These are phyloP conservation scores for Enchytraeus crypticus DNA, from an alignment of 2,888 invertebrate species.

Conservation along the genomic window DNA sequence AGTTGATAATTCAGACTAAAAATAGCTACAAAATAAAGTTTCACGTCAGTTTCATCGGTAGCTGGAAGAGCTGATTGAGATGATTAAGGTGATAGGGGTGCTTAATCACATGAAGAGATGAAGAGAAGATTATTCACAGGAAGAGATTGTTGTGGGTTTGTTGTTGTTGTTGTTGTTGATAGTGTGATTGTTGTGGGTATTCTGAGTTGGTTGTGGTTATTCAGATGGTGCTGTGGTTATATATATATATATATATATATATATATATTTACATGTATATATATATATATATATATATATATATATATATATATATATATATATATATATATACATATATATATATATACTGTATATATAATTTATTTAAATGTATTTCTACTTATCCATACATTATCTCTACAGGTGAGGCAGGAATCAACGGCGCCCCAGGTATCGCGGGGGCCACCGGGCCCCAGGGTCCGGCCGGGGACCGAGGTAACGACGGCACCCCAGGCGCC, in stretches of 20 bases:
- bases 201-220: no score
- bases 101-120: no score
- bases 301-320: not conserved
- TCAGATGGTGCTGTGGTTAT: no score
- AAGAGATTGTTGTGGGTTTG: no score
- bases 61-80: no score
- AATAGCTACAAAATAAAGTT: no score
- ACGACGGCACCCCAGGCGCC: constrained; percentile 11
- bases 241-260: no score
- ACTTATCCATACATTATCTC: not conserved
- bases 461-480: constrained; percentile 6
- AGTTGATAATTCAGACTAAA: not conserved
- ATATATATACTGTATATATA: not conserved
- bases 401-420: not conserved
- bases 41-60: no score
- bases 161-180: no score
- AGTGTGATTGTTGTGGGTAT: no score
- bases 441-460: constrained; percentile 16
- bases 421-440: not conserved
- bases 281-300: not conserved
- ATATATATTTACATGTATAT: not conserved
- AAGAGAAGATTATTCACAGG: no score
- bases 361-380: not conserved
- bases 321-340: not conserved
- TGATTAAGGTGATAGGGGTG: no score